Evolutionary conservation across 2,113 vertebrate species (phyloP).

Genomic region (Argyrosomus japonicus): DNA sequence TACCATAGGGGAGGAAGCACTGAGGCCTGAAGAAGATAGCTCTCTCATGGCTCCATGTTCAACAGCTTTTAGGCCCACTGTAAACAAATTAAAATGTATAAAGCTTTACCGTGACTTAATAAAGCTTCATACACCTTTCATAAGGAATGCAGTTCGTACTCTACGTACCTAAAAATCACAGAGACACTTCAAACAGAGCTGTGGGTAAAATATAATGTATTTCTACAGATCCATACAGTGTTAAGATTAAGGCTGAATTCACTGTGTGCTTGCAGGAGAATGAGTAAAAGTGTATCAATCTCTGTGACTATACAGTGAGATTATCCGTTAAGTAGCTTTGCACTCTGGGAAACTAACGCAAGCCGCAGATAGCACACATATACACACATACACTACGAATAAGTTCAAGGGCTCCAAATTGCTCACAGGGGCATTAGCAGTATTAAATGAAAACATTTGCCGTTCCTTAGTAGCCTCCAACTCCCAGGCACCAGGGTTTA

Average conservation of each 20-base stretch:
- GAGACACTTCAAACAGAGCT: slow-evolving; percentile 44
- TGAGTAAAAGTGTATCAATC: slow-evolving; percentile 42
- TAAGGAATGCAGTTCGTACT: slow-evolving; percentile 48
- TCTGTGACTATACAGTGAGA: slow-evolving; percentile 55
- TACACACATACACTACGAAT: slow-evolving; percentile 33
- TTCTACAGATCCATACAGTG: slow-evolving; percentile 15
- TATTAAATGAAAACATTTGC: slow-evolving; percentile 79
- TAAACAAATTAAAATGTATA: slow-evolving; percentile 80
- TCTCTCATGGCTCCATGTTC: slow-evolving; percentile 79
- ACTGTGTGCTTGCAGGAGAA: slow-evolving; percentile 24
- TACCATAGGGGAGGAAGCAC: slow-evolving; percentile 73
- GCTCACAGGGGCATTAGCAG: slow-evolving; percentile 71
- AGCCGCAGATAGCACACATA: slow-evolving; percentile 36
- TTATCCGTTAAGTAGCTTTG: slow-evolving; percentile 54
- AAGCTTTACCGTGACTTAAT: slow-evolving; percentile 76
- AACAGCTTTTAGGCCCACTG: slow-evolving; percentile 73
- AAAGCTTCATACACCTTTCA: slow-evolving; percentile 65
- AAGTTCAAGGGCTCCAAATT: slow-evolving; percentile 72
- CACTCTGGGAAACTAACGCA: slow-evolving; percentile 57
- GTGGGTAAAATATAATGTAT: slow-evolving; percentile 31
- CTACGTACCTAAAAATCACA: slow-evolving; percentile 40
- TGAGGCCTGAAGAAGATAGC: slow-evolving; percentile 76
- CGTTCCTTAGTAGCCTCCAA: slow-evolving; percentile 55
- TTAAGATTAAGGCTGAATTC: slow-evolving; percentile 28
- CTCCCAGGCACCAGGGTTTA: slow-evolving; percentile 72